Percentiles rank a stretch among this genome's conserved stretches.
These are phyloP conservation scores for Elaphurus davidianus DNA, from an alignment of 2,113 vertebrate genomes.

Conservation along the genomic window DNA sequence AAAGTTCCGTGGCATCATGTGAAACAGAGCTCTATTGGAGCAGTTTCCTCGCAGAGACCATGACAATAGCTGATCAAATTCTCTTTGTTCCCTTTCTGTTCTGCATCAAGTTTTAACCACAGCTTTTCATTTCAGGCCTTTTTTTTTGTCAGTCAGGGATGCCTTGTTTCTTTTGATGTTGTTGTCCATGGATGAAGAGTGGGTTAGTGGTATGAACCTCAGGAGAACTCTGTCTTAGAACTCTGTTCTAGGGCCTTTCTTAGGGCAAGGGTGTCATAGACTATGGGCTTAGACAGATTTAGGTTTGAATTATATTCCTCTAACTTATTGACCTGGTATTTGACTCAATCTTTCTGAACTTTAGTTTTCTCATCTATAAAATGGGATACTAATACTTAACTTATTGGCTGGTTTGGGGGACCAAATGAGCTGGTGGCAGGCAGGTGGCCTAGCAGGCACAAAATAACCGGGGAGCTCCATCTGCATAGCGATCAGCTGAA, in stretches of 20 bases:
- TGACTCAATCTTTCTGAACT: neutral
- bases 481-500: neutral
- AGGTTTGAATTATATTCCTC: neutral
- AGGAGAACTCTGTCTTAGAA: neutral
- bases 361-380: neutral
- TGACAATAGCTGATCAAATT: neutral
- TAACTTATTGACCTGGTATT: neutral
- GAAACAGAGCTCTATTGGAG: neutral
- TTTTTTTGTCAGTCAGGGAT: neutral
- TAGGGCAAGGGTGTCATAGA: neutral
- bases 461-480: neutral
- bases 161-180: neutral
- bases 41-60: neutral
- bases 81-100: neutral
- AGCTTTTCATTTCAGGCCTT: neutral
- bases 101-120: neutral
- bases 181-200: neutral
- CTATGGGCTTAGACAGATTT: neutral
- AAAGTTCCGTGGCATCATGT: neutral
- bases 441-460: neutral
- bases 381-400: neutral
- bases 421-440: neutral
- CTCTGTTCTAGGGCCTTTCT: neutral
- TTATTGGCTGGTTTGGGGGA: neutral
- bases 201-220: neutral